These are phyloP conservation scores for Cygnus atratus DNA, from an alignment of 2,113 vertebrate genomes.

Conservation along the genomic window DNA sequence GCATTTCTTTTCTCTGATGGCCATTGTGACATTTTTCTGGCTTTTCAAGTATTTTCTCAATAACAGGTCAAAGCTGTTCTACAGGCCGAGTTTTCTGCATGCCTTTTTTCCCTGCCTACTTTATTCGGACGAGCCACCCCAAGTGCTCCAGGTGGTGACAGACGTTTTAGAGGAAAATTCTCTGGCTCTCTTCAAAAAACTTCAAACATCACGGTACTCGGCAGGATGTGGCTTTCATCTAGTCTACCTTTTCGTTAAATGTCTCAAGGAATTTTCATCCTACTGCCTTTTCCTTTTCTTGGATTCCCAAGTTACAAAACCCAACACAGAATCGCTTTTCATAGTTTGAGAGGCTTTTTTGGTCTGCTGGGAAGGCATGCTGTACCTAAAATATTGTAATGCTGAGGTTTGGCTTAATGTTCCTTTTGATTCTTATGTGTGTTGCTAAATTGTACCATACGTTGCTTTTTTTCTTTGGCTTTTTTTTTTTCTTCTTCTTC, in stretches of 20 bases:
- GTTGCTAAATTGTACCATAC: background rate
- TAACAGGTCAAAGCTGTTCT: background rate
- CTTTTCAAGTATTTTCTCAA: constrained; percentile 23
- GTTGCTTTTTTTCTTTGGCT: background rate
- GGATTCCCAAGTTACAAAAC: background rate
- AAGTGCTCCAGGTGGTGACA: constrained; percentile 57
- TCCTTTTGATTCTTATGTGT: constrained; percentile 21
- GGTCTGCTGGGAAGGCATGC: background rate
- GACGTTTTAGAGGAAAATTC: constrained; percentile 44
- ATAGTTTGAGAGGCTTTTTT: background rate
- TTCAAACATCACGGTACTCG: background rate
- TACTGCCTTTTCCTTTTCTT: constrained; percentile 36
- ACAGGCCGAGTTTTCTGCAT: background rate
- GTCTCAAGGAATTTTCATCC: background rate
- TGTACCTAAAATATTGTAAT: constrained; percentile 48
- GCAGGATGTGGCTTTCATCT: constrained; percentile 29
- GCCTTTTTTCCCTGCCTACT: background rate
- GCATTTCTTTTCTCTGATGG: background rate
- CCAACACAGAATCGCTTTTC: background rate
- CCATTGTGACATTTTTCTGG: constrained; percentile 22
- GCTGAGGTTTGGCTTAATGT: constrained; percentile 15
- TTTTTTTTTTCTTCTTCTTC: background rate
- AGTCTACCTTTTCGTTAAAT: constrained; percentile 48
- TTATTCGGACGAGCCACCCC: background rate
- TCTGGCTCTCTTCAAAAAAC: background rate